Evolutionary conservation across 2,113 vertebrate genomes (phyloP).

Genomic region (Rhinolophus sinicus): DNA sequence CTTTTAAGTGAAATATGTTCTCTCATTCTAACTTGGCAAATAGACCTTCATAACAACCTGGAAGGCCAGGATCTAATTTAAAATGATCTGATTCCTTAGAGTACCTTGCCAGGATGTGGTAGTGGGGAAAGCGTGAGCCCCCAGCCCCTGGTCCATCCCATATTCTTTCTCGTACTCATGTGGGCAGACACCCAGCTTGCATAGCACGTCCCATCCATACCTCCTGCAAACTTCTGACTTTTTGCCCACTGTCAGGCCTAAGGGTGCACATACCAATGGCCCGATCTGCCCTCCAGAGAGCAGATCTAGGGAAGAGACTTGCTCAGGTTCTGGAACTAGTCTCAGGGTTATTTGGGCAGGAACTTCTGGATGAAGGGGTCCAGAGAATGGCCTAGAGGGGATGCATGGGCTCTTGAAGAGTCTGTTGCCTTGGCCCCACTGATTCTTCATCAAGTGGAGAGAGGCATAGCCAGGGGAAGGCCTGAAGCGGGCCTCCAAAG

Average conservation of each 20-base stretch:
- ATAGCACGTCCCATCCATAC: not conserved
- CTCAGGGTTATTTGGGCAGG: not conserved
- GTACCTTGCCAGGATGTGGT: not conserved
- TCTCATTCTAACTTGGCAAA: constrained; percentile 30
- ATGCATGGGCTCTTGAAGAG: not conserved
- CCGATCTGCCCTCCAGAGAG: not conserved
- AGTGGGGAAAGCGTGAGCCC: not conserved
- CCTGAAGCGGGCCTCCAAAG: not conserved
- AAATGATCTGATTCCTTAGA: not conserved
- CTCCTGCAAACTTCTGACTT: not conserved
- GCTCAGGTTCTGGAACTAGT: not conserved
- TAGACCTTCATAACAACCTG: not conserved
- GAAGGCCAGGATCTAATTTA: not conserved
- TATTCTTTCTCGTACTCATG: not conserved
- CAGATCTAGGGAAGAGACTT: not conserved
- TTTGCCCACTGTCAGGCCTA: not conserved
- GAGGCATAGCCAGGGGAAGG: not conserved
- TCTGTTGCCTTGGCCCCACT: not conserved
- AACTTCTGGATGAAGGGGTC: not conserved
- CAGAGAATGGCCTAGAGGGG: not conserved
- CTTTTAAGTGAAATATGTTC: not conserved
- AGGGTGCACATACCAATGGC: not conserved
- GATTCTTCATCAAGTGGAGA: not conserved
- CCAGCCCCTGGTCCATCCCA: not conserved
- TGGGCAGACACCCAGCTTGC: not conserved